Conservation (phyloP, 2,797 vertebrate genomes). For the Setipinna tenuifilis region DNA sequence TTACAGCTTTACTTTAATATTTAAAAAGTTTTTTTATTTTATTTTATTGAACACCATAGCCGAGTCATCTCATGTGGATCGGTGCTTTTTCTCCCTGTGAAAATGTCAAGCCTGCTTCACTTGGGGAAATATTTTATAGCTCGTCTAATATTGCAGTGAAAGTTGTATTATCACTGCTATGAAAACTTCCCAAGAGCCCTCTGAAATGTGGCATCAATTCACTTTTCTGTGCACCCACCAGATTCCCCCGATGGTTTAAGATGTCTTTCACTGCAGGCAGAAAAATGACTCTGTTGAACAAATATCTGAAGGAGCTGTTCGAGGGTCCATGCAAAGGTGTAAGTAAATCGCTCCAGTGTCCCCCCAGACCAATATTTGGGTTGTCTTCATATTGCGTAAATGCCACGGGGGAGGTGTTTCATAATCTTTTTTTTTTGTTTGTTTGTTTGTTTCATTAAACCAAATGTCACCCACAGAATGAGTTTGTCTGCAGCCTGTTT, state of each 20-base stretch:
- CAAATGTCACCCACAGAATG: conserved; percentile 75
- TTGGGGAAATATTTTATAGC: background rate
- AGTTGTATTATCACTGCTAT: background rate
- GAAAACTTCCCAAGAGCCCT: background rate
- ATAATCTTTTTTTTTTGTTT: background rate
- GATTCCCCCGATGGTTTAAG: conserved; percentile 82
- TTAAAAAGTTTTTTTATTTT: no score
- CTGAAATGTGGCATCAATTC: background rate
- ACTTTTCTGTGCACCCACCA: conserved; percentile 50
- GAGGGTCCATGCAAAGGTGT: conserved; percentile 77
- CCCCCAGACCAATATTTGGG: background rate
- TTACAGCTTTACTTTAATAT: background rate
- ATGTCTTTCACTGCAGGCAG: conserved; percentile 72
- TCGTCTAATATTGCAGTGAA: background rate
- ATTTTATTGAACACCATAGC: background rate
- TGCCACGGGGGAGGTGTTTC: background rate
- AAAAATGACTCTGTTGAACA: conserved; percentile 79
- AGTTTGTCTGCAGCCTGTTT: conserved; percentile 82
- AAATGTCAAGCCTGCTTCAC: background rate
- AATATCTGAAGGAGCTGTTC: conserved; percentile 82
- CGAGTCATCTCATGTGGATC: background rate
- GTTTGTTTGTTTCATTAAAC: background rate
- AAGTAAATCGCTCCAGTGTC: conserved; percentile 38
- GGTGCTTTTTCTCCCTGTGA: background rate
- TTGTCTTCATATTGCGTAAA: background rate